Evolutionary conservation across 2,888 invertebrate species (phyloP), one percentile per base, ranked within the genome.

Genomic region (Chaetogeoica ovagalla): DNA sequence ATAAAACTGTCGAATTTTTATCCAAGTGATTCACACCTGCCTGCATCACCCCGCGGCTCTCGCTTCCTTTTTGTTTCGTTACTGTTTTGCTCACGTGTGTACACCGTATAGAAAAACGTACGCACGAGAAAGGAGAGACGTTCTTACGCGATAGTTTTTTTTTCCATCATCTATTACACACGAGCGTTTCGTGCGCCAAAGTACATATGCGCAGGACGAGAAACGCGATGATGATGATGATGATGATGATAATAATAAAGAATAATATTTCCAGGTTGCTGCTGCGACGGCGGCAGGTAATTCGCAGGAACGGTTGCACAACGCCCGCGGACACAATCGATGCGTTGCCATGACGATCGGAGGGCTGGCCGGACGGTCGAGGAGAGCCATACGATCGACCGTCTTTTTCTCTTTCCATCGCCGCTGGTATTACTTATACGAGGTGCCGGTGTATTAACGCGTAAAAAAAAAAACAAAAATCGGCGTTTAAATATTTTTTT

Each of bases 261-360:
- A 55, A 77, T 77, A 62, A 77, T 15, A 11, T 77, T 77, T 52
- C 30, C 69, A 62, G 62, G 60, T 68, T 30, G 11, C 69, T 30
- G 30, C 30, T 2, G 30, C 21, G n/a, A n/a, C n/a, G n/a, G n/a
- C n/a, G n/a, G 60, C 77, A 70, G 77, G 77, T 70, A 77, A 77
- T 70, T 69, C 55, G 30, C 30, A 30, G 52, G 60, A 77, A 52
- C 52, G 60, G 74, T 82, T 81, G 66, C 82, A 60, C 82, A 60
- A 72, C 73, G 13, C 63, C 82, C 79, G 30, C 81, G 82, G 75
- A 68, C 83, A 77, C 76, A 83, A 83, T 83, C 83, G 83, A 83
- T 83, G 81, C 79, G 83, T 83, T 82, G 81, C 83, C 81, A 83
- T 83, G 83, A 81, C 52, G 73, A 83, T 79, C 63, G 71, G 63